phyloP scores from a whole-genome alignment of 1,140 invertebrate species.

The Eumaeus atala region DNA sequence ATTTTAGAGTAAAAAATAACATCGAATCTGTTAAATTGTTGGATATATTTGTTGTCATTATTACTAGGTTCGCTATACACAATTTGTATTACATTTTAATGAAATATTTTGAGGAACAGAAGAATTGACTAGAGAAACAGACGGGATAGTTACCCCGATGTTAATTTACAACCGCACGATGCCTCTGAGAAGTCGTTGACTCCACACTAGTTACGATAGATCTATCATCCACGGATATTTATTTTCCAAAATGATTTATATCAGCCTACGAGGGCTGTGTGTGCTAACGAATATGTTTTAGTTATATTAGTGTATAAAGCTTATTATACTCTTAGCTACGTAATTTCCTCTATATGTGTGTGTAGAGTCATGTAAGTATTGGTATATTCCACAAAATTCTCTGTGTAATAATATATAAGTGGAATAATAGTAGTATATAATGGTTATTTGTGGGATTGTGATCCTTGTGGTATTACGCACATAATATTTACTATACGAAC shows the following conservation, averaged over 20 bases:
- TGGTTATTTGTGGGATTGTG: conserved; percentile 7
- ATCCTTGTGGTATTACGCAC: conserved; percentile 46
- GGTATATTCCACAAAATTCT: conserved; percentile 21
- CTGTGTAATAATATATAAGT: conserved; percentile 18
- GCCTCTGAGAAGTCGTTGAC: no score
- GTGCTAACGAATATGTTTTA: not conserved
- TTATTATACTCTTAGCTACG: conserved; percentile 14
- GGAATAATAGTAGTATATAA: conserved; percentile 5
- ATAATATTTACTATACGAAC: conserved; percentile 59
- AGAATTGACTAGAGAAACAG: conserved; percentile 11
- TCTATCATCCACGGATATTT: not conserved
- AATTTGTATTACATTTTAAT: conserved; percentile 5
- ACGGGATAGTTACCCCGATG: conserved; percentile 2
- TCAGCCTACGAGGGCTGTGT: conserved; percentile 2
- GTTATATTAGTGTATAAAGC: not conserved
- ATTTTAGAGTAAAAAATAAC: conserved; percentile 11
- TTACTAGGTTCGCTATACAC: conserved; percentile 9
- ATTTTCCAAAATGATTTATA: not conserved
- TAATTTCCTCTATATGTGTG: conserved; percentile 15
- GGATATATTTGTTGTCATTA: conserved; percentile 6
- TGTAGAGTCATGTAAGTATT: conserved; percentile 9
- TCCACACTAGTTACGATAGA: not conserved
- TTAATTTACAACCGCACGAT: not conserved
- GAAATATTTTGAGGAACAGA: conserved; percentile 11
- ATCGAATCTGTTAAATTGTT: conserved; percentile 10